phyloP scores from a whole-genome alignment of 2,113 vertebrate species.

The Esox niger region DNA sequence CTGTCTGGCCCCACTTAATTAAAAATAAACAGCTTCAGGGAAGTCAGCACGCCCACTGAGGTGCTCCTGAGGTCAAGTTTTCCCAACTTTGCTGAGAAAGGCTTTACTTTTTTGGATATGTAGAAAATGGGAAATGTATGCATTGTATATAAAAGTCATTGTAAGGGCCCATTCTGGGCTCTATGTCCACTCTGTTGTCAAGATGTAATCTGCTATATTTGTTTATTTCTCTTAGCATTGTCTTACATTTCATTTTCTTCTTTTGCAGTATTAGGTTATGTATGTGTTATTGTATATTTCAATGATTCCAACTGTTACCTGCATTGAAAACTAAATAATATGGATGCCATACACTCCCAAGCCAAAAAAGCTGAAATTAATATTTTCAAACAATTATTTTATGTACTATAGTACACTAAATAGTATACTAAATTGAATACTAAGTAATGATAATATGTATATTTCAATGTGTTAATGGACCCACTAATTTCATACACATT shows the following conservation, averaged over 20 bases:
- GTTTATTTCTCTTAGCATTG: slow-evolving; percentile 22
- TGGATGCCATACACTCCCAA: too few relatives aligned
- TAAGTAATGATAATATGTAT: too few relatives aligned
- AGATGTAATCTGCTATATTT: slow-evolving; percentile 26
- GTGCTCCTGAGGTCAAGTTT: slow-evolving; percentile 25
- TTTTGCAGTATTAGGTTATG: slow-evolving; percentile 11
- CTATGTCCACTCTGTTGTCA: slow-evolving; percentile 23
- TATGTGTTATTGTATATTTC: not conserved
- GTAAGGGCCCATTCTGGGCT: too few relatives aligned
- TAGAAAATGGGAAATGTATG: not conserved
- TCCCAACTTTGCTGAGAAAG: slow-evolving; percentile 11
- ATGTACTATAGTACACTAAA: too few relatives aligned
- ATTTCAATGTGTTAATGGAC: too few relatives aligned
- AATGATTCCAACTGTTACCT: not conserved
- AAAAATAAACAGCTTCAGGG: slow-evolving; percentile 59
- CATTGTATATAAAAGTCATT: too few relatives aligned
- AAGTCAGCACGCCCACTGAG: slow-evolving; percentile 19
- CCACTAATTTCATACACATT: too few relatives aligned
- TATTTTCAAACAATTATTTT: too few relatives aligned
- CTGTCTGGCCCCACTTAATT: slow-evolving; percentile 40
- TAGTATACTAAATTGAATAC: too few relatives aligned
- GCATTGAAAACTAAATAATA: not conserved
- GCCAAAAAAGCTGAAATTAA: too few relatives aligned
- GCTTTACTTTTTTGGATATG: slow-evolving; percentile 7
- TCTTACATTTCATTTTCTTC: not conserved